These are phyloP conservation scores for Cyanoderma ruficeps DNA, from an alignment of 2,113 vertebrate species.

Conservation along the genomic window DNA sequence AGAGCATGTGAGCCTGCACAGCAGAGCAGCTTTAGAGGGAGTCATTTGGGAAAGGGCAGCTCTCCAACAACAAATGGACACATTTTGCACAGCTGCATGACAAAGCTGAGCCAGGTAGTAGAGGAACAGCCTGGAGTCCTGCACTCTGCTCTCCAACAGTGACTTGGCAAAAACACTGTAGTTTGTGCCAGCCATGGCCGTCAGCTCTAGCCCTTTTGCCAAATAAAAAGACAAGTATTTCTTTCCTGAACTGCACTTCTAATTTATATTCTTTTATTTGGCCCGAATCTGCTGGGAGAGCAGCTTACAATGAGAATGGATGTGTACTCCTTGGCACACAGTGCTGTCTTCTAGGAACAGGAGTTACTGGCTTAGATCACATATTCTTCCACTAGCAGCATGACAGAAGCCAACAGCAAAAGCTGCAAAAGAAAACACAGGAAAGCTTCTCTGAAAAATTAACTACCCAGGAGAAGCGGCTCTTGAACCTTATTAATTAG, in stretches of 20 bases:
- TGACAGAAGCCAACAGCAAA: background rate
- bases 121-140: background rate
- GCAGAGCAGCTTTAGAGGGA: background rate
- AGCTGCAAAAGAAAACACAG: background rate
- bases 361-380: background rate
- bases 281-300: background rate
- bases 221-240: background rate
- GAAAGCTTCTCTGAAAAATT: constrained; percentile 11
- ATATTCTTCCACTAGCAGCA: background rate
- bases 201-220: background rate
- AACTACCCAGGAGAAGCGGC: background rate
- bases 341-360: constrained; percentile 30
- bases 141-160: background rate
- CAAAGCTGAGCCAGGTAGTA: background rate
- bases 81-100: background rate
- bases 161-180: background rate
- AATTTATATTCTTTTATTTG: background rate
- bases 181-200: background rate
- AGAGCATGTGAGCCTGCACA: background rate
- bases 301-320: background rate
- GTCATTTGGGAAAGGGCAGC: background rate
- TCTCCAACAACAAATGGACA: background rate
- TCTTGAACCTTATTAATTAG: constrained; percentile 50
- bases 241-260: background rate
- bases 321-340: background rate